Percentiles rank a stretch among this genome's conserved stretches.
These are phyloP conservation scores for Dyspetes luteomarginatus DNA, from an alignment of 2,888 invertebrate genomes.

Conservation along the genomic window DNA sequence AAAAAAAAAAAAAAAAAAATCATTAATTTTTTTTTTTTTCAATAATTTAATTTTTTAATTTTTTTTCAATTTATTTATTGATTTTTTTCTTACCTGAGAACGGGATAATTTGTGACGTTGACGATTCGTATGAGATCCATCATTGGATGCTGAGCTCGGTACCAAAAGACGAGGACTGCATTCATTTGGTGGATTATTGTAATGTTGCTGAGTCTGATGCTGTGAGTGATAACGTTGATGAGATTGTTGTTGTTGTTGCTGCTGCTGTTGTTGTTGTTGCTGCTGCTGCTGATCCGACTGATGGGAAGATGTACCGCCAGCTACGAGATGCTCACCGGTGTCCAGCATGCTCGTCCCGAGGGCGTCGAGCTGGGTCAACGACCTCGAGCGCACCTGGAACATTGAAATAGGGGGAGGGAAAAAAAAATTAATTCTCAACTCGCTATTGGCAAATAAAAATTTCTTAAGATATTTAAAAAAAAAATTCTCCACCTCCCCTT, in stretches of 20 bases:
- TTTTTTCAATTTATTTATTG: neutral
- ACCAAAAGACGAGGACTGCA: constrained; percentile 84
- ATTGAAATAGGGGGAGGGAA: neutral
- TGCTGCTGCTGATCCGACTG: too few relatives aligned
- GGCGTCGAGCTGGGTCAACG: constrained; percentile 89
- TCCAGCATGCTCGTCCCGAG: constrained; percentile 85
- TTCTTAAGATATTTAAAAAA: too few relatives aligned
- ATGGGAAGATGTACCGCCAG: constrained; percentile 77
- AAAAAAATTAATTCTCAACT: constrained; percentile 31
- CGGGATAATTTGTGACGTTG: constrained; percentile 86
- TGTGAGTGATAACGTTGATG: constrained; percentile 61
- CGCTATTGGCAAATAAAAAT: too few relatives aligned
- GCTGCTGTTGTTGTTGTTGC: too few relatives aligned
- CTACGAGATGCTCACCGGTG: constrained; percentile 77
- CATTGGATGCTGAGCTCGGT: constrained; percentile 82
- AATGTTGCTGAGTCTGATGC: constrained; percentile 74
- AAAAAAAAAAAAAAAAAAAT: too few relatives aligned
- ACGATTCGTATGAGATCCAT: constrained; percentile 82
- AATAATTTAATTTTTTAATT: neutral
- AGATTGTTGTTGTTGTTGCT: constrained; percentile 84
- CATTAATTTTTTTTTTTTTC: constrained; percentile 10
- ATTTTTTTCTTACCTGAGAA: constrained; percentile 84
- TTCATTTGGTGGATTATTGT: constrained; percentile 76
- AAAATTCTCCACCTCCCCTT: too few relatives aligned
- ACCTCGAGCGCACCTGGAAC: constrained; percentile 88